phyloP scores from a whole-genome alignment of 2,888 invertebrate genomes.

The Oegoconia quadripuncta region DNA sequence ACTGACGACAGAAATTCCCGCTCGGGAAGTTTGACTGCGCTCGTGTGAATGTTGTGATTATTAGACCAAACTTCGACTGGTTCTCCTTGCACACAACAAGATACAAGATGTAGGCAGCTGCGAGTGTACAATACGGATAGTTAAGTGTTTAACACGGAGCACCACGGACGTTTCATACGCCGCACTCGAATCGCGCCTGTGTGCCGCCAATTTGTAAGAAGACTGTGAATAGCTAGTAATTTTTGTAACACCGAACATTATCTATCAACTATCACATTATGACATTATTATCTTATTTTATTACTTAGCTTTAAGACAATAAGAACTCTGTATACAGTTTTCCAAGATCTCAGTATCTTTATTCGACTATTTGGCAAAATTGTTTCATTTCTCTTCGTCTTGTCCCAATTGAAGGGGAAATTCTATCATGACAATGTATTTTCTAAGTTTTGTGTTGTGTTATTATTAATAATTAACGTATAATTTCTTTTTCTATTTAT shows the following conservation, averaged over 20 bases:
- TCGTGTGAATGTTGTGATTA: conserved; percentile 37
- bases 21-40: conserved; percentile 65
- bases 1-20: conserved; percentile 49
- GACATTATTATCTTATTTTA: conserved; percentile 26
- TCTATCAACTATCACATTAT: conserved; percentile 51
- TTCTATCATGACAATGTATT: conserved; percentile 62
- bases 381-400: conserved; percentile 47
- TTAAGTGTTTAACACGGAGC: conserved; percentile 7
- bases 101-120: conserved; percentile 1
- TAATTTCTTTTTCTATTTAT: conserved; percentile 60
- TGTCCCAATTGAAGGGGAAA: conserved; percentile 60
- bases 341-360: conserved; percentile 67
- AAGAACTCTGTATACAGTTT: conserved; percentile 64
- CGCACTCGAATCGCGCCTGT: not conserved
- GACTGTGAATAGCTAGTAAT: conserved; percentile 61
- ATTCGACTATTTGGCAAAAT: conserved; percentile 36
- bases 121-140: conserved; percentile 24
- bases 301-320: conserved; percentile 39
- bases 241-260: conserved; percentile 35
- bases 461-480: conserved; percentile 29
- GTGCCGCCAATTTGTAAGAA: conserved; percentile 43
- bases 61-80: not conserved
- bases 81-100: not conserved
- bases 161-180: conserved; percentile 6
- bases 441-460: conserved; percentile 21